phyloP scores from a whole-genome alignment of 2,888 invertebrate species.

The Pyrrhia umbra region DNA sequence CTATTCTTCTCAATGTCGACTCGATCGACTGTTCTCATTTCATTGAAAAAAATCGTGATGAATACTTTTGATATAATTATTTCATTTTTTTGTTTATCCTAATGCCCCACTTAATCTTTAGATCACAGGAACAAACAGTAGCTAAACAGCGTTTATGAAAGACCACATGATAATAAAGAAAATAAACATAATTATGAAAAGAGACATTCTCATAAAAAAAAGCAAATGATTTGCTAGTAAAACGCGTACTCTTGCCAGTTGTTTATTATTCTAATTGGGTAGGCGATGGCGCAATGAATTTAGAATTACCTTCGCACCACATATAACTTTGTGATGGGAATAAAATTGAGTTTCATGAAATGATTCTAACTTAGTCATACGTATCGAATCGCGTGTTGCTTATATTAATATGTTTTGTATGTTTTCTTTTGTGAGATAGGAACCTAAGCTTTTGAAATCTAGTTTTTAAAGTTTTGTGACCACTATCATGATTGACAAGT shows the following conservation, averaged over 20 bases:
- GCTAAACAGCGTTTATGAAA: background rate
- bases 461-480: background rate
- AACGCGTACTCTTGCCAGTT: background rate
- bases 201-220: conserved; percentile 5
- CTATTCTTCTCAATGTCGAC: too few species aligned
- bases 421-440: conserved; percentile 10
- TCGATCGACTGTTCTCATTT: too few species aligned
- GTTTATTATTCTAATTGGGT: conserved; percentile 22
- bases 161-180: background rate
- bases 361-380: conserved; percentile 23
- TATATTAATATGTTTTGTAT: conserved; percentile 8
- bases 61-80: too few species aligned
- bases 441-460: too few species aligned
- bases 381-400: conserved; percentile 29
- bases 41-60: too few species aligned
- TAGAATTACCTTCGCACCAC: conserved; percentile 29
- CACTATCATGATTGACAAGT: background rate
- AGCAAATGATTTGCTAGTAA: conserved; percentile 20
- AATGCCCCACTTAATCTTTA: too few species aligned
- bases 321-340: conserved; percentile 53
- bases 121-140: too few species aligned
- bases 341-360: conserved; percentile 49
- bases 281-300: conserved; percentile 46
- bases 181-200: background rate
- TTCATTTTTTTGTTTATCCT: too few species aligned